Evolutionary conservation across 1,140 invertebrate species (phyloP), one percentile per base, ranked within the genome.

Genomic region (Drosophila micromelanica): DNA sequence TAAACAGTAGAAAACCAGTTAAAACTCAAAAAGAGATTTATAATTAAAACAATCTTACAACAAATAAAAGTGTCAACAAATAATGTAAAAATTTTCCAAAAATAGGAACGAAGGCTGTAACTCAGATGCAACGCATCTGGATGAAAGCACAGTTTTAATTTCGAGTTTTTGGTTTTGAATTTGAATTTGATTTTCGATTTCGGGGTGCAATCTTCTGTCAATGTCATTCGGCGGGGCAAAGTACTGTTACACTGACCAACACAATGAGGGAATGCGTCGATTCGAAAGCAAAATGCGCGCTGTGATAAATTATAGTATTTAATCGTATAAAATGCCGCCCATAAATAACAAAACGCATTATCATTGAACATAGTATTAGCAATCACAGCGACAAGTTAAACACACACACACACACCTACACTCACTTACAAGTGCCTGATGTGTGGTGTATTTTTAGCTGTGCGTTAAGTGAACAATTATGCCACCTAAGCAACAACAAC

Each of bases 401-500:
- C 37, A 65, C 54, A 73, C 63, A 72, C 59, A 76, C 70, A 27
- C 56, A 42, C 30, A 43, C 57, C 56, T 30, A 40, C 30, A 61
- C 40, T 40, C 35, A 54, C 27, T 46, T 37, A 54, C 51, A 55
- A 60, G 46, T 77, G 57, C 51, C 51, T 57, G 57, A 72, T 73
- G 55, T 78, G 64, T 61, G 51, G 63, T 54, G 63, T 87, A 87
- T 87, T 87, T 87, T 79, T 87, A 87, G 82, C 46, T 61, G 82
- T 87, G 82, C 84, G 82, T 87, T 89, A 87, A 87, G 82, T 87
- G 78, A 76, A 87, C 87, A 89, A 87, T 87, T 89, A 87, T 89
- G 84, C 84, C 82, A 87, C 52, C 69, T 51, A 64, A 74, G 49
- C 73, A 78, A 51, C 59, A 65, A 40, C 32, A 64, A 63, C n/a